Conservation (phyloP, 1,140 invertebrate genomes). For the Trichonephila clavipes region DNA sequence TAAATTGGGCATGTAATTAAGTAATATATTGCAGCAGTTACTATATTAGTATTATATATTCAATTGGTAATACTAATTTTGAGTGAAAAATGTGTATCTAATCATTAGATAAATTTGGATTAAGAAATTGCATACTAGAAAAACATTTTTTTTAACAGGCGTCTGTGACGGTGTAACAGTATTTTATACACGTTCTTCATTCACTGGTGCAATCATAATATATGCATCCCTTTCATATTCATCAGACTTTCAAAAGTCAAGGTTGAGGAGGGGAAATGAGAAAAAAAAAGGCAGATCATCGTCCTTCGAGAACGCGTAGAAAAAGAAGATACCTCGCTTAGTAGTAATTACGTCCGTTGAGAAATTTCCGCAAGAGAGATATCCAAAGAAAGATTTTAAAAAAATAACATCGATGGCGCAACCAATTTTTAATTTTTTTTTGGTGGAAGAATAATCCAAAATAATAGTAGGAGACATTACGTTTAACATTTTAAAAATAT, state of each 20-base stretch:
- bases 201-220: background rate
- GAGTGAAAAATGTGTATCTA: no score
- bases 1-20: no score
- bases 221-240: conserved; percentile 18
- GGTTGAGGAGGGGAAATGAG: background rate
- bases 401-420: no score
- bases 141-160: background rate
- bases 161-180: background rate
- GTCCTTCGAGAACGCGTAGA: background rate
- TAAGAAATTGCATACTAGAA: background rate
- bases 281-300: background rate
- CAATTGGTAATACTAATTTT: no score
- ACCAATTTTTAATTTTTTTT: no score
- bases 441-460: no score
- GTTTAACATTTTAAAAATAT: no score
- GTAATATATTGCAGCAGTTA: no score
- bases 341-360: no score
- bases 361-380: no score
- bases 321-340: background rate
- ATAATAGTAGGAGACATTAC: no score
- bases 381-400: background rate
- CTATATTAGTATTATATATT: no score
- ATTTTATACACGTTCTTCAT: background rate
- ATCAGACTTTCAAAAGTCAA: conserved; percentile 37
- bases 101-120: background rate